Percentiles rank a stretch among this genome's conserved stretches.
phyloP scores from a whole-genome alignment of 1,140 invertebrate genomes.

The Drosophila guanche region DNA sequence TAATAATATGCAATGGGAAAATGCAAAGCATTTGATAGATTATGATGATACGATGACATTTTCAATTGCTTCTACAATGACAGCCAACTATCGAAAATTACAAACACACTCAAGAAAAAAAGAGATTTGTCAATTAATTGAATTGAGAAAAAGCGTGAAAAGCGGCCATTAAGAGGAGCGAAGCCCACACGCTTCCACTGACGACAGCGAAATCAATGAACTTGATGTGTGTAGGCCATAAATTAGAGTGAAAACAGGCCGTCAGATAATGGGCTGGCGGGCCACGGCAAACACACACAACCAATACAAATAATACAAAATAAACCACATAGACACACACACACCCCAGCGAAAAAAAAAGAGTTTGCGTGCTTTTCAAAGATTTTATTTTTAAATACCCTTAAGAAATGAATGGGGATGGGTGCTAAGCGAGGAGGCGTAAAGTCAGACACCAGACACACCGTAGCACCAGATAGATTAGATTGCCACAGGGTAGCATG shows the following conservation, averaged over 20 bases:
- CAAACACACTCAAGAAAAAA: too few species aligned
- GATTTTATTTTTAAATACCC: slow-evolving; percentile 27
- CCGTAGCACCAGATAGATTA: too few species aligned
- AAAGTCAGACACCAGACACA: too few species aligned
- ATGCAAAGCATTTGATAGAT: slow-evolving; percentile 35
- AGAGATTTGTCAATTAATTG: slow-evolving; percentile 63
- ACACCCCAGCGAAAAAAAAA: slow-evolving; percentile 46
- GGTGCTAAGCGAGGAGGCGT: too few species aligned
- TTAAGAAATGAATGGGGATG: neutral
- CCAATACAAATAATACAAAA: neutral
- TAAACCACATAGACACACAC: slow-evolving; percentile 5
- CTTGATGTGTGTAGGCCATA: slow-evolving; percentile 66
- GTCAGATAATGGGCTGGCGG: slow-evolving; percentile 52
- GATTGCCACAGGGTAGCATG: too few species aligned
- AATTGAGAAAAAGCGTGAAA: slow-evolving; percentile 70
- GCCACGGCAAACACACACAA: slow-evolving; percentile 41
- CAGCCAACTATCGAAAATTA: too few species aligned
- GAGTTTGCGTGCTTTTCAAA: slow-evolving; percentile 54
- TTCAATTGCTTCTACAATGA: neutral
- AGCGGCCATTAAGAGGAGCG: slow-evolving; percentile 43
- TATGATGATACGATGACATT: slow-evolving; percentile 11
- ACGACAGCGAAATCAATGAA: slow-evolving; percentile 66
- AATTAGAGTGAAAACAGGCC: slow-evolving; percentile 74
- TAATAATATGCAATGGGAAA: slow-evolving; percentile 15
- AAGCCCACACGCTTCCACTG: slow-evolving; percentile 15